Conservation (phyloP, 2,797 vertebrate genomes). For the Rhinogobio ventralis region DNA sequence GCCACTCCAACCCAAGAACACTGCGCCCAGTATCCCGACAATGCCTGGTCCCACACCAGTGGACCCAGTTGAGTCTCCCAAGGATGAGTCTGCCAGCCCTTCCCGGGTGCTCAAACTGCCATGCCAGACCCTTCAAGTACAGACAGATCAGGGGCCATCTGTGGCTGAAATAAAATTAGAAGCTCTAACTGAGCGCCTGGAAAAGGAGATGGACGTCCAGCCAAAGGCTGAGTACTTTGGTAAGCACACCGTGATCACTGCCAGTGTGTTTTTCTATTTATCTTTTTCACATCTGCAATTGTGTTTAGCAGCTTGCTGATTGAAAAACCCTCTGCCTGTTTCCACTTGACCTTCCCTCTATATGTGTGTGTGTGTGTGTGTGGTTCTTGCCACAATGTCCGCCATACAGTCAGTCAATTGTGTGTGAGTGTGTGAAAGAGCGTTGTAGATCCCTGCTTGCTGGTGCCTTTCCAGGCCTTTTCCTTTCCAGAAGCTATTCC, state of each 20-base stretch:
- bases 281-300: constrained; percentile 49
- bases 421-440: constrained; percentile 45
- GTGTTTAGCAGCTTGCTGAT: constrained; percentile 53
- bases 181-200: constrained; percentile 90
- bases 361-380: constrained; percentile 36
- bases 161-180: constrained; percentile 90
- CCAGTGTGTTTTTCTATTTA: constrained; percentile 34
- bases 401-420: constrained; percentile 23
- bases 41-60: constrained; percentile 19
- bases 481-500: constrained; percentile 37
- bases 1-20: constrained; percentile 59
- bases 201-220: constrained; percentile 93
- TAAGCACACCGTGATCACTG: constrained; percentile 76
- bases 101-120: constrained; percentile 76
- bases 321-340: constrained; percentile 56
- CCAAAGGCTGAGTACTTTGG: constrained; percentile 94
- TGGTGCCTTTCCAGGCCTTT: constrained; percentile 38
- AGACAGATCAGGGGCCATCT: constrained; percentile 81
- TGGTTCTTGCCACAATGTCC: constrained; percentile 38
- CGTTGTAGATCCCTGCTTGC: constrained; percentile 47
- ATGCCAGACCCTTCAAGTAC: constrained; percentile 78
- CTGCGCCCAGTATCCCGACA: background rate
- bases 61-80: constrained; percentile 17
- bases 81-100: constrained; percentile 66
- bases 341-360: constrained; percentile 54